Percentiles rank a stretch among this genome's conserved stretches.
phyloP scores from a whole-genome alignment of 1,140 invertebrate species.

The Aphidius gifuensis region DNA sequence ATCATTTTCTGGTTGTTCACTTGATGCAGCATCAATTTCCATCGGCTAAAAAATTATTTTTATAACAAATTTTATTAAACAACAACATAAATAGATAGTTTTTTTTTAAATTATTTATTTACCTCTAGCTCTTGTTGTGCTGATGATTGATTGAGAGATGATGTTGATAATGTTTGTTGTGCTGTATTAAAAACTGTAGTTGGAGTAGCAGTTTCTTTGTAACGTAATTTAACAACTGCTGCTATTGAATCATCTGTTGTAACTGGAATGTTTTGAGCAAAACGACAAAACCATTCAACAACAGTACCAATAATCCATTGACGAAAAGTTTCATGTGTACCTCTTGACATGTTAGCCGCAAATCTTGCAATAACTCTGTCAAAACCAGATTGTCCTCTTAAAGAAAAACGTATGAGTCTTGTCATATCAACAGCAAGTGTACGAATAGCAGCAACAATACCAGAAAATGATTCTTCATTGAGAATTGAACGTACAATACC shows the following conservation, averaged over 20 bases:
- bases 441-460: constrained; percentile 20
- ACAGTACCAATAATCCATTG: constrained; percentile 29
- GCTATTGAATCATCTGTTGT: constrained; percentile 32
- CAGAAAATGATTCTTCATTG: background rate
- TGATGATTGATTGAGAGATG: constrained; percentile 19
- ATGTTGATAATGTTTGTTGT: constrained; percentile 20
- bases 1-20: constrained; percentile 31
- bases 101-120: constrained; percentile 1
- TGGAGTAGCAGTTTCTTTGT: constrained; percentile 23
- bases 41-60: constrained; percentile 34
- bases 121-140: constrained; percentile 10
- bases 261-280: constrained; percentile 21
- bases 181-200: constrained; percentile 7
- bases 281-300: constrained; percentile 28
- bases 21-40: constrained; percentile 40
- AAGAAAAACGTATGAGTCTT: constrained; percentile 34
- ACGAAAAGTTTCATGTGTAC: constrained; percentile 24
- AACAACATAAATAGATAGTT: background rate
- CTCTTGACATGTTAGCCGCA: constrained; percentile 30
- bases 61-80: too few species aligned
- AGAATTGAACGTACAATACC: too few species aligned
- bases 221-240: constrained; percentile 32
- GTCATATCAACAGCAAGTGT: constrained; percentile 33
- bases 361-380: constrained; percentile 32
- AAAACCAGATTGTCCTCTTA: constrained; percentile 31